These are phyloP conservation scores for Prosapia bicincta DNA, from an alignment of 2,888 invertebrate species.

Conservation along the genomic window DNA sequence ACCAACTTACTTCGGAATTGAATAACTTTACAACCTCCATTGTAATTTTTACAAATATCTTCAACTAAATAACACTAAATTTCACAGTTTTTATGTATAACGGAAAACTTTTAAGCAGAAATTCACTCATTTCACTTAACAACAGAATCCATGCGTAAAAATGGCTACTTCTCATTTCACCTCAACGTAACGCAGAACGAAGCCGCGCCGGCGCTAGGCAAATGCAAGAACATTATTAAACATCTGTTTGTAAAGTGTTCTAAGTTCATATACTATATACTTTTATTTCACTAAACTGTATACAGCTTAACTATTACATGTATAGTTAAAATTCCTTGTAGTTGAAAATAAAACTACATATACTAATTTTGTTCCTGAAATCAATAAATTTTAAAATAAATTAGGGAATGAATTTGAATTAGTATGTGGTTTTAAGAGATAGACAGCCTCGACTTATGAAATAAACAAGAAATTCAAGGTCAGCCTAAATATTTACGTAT, in stretches of 20 bases:
- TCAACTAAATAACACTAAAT: background rate
- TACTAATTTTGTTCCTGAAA: no score
- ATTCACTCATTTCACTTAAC: background rate
- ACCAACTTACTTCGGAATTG: conserved; percentile 21
- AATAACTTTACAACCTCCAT: conserved; percentile 22
- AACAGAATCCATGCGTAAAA: background rate
- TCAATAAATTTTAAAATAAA: no score
- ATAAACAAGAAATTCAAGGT: no score
- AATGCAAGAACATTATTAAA: background rate
- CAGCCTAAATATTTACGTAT: no score
- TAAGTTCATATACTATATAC: no score
- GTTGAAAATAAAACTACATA: no score
- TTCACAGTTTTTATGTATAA: background rate
- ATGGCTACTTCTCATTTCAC: background rate
- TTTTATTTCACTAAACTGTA: no score
- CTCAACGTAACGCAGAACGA: background rate
- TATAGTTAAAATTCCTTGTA: no score
- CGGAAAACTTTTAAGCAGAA: background rate
- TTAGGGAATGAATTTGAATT: no score
- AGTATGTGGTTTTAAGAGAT: no score
- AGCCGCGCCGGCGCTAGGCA: background rate
- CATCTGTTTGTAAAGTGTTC: background rate
- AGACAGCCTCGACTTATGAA: no score
- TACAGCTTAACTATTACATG: no score
- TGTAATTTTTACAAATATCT: background rate